Base-by-base conservation (phyloP, 2,113 vertebrate species). In the Garra rufa region DNA sequence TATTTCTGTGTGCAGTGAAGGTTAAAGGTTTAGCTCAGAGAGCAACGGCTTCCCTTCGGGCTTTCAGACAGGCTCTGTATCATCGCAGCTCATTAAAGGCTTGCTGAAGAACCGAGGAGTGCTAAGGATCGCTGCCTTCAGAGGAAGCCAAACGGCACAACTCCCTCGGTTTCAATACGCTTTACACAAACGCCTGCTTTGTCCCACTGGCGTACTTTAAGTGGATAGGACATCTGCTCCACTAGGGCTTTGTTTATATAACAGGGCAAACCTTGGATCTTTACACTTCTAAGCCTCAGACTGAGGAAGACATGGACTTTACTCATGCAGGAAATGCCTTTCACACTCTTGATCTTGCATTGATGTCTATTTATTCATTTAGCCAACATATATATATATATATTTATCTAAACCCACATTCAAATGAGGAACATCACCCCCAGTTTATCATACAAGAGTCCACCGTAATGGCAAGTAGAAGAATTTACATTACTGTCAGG, bases 11-110 rank as follows among this genome's bases (percentile, higher is more conserved):
- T 26, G 44, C 43, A 28, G 44, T 50, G 73, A 50, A 75, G 73
- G 44, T 50, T 75, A 75, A 75, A 75, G 65, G 65, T 69, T 67
- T 34, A 67, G 26, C 26, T 65, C 61, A 15, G 61, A 30, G 26
- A 15, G 26, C 59, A 63, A 13, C 1, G 13, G 15, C 63, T 19
- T 67, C 8, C 63, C 63, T 65, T 9, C 30, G 15, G 44, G 41
- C 6, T 44, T 3, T 74, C 24, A 74, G 71, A 74, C 71, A 28
- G 71, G 43, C 24, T 5, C 14, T 46, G 71, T 26, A 4, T 75
- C 44, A 46, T 26, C 24, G 7, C 71, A 74, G 24, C n/a, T 28
- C 71, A 75, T 75, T 75, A 50, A 75, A 75, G 44, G 15, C 14
- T 28, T 4, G 9, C 63, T 43, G 81, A 19, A 73, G 70, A 74